Conservation (phyloP, 2,797 vertebrate genomes). For the Saxicola maurus region DNA sequence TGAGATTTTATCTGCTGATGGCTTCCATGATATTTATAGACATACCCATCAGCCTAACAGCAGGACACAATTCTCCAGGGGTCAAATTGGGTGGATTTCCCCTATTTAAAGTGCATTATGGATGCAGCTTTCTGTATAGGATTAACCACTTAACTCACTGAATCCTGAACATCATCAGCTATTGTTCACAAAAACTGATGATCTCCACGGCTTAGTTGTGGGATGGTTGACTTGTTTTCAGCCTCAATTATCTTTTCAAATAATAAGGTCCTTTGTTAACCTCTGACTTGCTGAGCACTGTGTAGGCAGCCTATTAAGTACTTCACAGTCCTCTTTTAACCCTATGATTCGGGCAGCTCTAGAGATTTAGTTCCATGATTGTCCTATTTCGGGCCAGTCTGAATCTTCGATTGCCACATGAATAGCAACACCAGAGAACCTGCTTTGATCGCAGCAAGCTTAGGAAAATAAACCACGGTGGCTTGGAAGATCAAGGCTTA, state of each 20-base stretch:
- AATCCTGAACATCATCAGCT: constrained; percentile 13
- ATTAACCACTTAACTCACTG: constrained; percentile 55
- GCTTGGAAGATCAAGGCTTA: neutral
- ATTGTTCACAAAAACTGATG: constrained; percentile 49
- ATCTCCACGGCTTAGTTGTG: constrained; percentile 17
- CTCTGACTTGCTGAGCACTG: constrained; percentile 32
- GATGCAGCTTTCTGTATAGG: constrained; percentile 42
- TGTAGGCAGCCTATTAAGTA: constrained; percentile 10
- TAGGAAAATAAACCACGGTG: constrained; percentile 2
- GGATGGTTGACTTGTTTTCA: constrained; percentile 35
- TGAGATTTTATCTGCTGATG: constrained; percentile 19
- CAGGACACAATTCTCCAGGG: constrained; percentile 34
- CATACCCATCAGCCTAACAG: constrained; percentile 14
- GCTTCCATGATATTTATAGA: constrained; percentile 43
- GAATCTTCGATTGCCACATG: neutral
- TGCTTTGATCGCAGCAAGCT: neutral
- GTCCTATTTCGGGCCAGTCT: neutral
- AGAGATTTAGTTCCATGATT: neutral
- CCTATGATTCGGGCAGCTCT: neutral
- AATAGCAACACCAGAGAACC: neutral
- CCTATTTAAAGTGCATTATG: constrained; percentile 37
- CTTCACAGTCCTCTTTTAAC: constrained; percentile 4
- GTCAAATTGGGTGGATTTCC: constrained; percentile 25
- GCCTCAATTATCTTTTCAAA: constrained; percentile 39
- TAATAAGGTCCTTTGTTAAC: constrained; percentile 52